phyloP scores from a whole-genome alignment of 1,140 invertebrate genomes.

The Bombus fervidus region DNA sequence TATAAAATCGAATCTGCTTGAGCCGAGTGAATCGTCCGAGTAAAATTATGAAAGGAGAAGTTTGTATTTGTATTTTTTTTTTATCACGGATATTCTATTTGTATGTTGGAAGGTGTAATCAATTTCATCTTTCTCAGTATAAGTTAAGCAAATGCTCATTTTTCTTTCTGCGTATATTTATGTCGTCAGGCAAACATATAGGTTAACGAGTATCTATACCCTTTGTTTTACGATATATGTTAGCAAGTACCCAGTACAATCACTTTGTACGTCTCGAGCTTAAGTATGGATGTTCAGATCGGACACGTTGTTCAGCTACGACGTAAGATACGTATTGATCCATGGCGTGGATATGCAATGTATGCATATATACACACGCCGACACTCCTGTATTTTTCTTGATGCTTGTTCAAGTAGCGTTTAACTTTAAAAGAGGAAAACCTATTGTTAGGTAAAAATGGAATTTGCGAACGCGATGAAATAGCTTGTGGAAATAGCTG shows the following conservation, averaged over 20 bases:
- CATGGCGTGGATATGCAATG: constrained; percentile 21
- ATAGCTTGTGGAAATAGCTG: background rate
- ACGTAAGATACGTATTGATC: constrained; percentile 55
- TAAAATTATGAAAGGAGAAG: background rate
- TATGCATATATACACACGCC: constrained; percentile 2
- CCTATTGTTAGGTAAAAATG: constrained; percentile 2
- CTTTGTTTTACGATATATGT: background rate
- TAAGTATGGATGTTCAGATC: constrained; percentile 41
- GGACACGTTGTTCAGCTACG: constrained; percentile 27
- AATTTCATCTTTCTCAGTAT: background rate
- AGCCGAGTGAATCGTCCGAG: background rate
- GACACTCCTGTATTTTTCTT: constrained; percentile 43
- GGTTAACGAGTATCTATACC: constrained; percentile 12
- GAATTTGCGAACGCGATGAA: background rate
- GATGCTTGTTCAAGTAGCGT: constrained; percentile 31
- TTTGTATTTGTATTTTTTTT: background rate
- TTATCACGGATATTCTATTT: background rate
- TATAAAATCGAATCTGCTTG: background rate
- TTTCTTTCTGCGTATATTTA: background rate
- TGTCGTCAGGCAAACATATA: background rate
- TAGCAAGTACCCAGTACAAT: constrained; percentile 6
- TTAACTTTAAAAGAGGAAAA: constrained; percentile 28
- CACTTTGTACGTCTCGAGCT: constrained; percentile 27
- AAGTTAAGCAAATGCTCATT: background rate
- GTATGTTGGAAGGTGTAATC: background rate